Base-by-base conservation (phyloP, 1,140 invertebrate species). In the Tyrophagus putrescentiae region DNA sequence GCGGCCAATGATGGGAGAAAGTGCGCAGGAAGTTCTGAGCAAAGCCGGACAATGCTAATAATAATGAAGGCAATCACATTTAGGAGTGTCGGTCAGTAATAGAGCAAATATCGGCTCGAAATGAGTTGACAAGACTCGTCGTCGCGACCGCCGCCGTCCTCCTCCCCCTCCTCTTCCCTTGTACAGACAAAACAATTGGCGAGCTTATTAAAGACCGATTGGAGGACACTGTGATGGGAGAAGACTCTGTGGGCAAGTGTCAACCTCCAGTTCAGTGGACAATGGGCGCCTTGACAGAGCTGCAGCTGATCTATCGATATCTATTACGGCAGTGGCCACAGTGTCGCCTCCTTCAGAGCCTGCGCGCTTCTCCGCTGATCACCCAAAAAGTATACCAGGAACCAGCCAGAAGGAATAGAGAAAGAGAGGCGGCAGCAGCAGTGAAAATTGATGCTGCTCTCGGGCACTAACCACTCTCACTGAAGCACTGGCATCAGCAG, bases 21-120 rank as follows among this genome's bases (percentile, higher is more conserved):
- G 13, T 13, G 36, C 36, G 36, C 36, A 21, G 21, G 13, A 39
- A n/a, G n/a, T n/a, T n/a, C n/a, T n/a, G n/a, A n/a, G n/a, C n/a
- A n/a, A n/a, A n/a, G n/a, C 13, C 7, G 18, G 31, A 48, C 45
- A 21, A 6, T 48, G 18, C 21, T 48, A 48, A 48, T 21, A 48
- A 48, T 48, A 48, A 48, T 48, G 31, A 48, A 7, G 45, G 45
- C 45, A 48, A 48, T 48, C 45, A 48, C 45, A 48, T 48, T n/a
- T 48, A 48, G 18, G 45, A 18, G 45, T 48, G n/a, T n/a, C n/a
- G n/a, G n/a, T 7, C 7, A 21, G 45, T 21, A 48, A 48, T 48
- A 6, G 7, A 48, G 45, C 45, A 48, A 48, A 48, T 48, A 48
- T 48, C 45, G 45, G 7, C 31, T 29, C 21, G 45, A 18, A 48